phyloP scores from a whole-genome alignment of 2,888 invertebrate species.

The Callosobruchus maculatus region DNA sequence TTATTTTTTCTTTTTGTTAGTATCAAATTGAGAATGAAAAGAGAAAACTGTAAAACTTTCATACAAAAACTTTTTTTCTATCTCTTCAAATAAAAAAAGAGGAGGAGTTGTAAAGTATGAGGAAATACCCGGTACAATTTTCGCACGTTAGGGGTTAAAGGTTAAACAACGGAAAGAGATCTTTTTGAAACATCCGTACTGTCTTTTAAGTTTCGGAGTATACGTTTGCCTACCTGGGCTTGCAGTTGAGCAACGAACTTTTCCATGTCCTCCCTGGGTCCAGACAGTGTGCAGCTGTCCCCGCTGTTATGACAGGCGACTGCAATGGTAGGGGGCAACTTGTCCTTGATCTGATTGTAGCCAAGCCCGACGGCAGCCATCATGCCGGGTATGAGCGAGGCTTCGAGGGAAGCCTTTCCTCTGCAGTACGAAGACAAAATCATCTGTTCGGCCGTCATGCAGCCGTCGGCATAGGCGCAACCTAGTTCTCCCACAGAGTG shows the following conservation, averaged over 20 bases:
- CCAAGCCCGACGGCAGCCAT: constrained; percentile 83
- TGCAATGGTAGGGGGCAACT: constrained; percentile 66
- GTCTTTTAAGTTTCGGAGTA: too few species aligned
- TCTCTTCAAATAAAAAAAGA: too few species aligned
- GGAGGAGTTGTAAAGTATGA: too few species aligned
- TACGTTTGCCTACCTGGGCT: constrained; percentile 46
- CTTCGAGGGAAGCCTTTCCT: constrained; percentile 71
- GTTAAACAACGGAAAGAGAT: too few species aligned
- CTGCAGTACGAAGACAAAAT: constrained; percentile 80
- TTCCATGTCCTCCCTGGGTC: constrained; percentile 62
- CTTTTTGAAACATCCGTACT: too few species aligned
- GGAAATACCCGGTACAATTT: too few species aligned
- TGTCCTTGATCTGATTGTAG: constrained; percentile 54
- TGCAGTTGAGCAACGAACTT: constrained; percentile 57
- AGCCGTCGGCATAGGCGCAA: constrained; percentile 93
- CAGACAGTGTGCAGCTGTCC: constrained; percentile 75
- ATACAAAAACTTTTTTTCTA: too few species aligned
- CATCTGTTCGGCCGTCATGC: constrained; percentile 83
- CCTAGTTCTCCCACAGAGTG: constrained; percentile 94
- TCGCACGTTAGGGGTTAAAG: too few species aligned
- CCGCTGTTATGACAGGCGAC: constrained; percentile 79
- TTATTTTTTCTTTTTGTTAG: too few species aligned
- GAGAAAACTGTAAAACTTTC: too few species aligned
- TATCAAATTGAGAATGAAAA: too few species aligned
- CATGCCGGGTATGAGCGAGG: constrained; percentile 67